phyloP scores from a whole-genome alignment of 2,888 invertebrate genomes.

The Glaucopsyche alexis region DNA sequence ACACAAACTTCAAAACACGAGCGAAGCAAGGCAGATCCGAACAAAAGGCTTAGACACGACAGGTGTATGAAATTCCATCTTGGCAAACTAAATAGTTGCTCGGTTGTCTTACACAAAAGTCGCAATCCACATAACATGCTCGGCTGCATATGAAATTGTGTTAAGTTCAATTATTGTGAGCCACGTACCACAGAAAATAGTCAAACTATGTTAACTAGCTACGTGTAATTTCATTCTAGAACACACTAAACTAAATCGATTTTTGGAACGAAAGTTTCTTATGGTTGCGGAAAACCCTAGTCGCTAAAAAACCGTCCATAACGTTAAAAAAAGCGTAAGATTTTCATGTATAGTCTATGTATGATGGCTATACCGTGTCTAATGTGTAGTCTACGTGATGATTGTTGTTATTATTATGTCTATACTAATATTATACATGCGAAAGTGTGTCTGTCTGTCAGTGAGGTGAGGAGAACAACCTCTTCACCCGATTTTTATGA shows the following conservation, averaged over 20 bases:
- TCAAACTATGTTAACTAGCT: not conserved
- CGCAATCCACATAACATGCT: constrained; percentile 2
- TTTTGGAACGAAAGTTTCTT: no score
- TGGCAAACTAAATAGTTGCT: constrained; percentile 3
- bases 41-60: not conserved
- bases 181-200: constrained; percentile 1
- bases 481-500: no score
- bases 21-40: not conserved
- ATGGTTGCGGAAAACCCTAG: no score
- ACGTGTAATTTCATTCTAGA: not conserved
- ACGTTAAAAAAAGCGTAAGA: no score
- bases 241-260: not conserved
- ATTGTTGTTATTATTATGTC: no score
- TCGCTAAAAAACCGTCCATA: no score
- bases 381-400: no score
- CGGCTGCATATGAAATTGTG: constrained; percentile 19
- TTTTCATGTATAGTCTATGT: no score
- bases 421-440: no score
- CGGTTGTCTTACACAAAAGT: constrained; percentile 21
- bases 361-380: no score
- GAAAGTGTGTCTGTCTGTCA: no score
- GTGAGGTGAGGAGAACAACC: no score
- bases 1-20: not conserved
- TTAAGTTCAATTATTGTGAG: constrained; percentile 10
- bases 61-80: constrained; percentile 20